Base-by-base conservation (phyloP, 2,797 vertebrate genomes). In the Allenopithecus nigroviridis region DNA sequence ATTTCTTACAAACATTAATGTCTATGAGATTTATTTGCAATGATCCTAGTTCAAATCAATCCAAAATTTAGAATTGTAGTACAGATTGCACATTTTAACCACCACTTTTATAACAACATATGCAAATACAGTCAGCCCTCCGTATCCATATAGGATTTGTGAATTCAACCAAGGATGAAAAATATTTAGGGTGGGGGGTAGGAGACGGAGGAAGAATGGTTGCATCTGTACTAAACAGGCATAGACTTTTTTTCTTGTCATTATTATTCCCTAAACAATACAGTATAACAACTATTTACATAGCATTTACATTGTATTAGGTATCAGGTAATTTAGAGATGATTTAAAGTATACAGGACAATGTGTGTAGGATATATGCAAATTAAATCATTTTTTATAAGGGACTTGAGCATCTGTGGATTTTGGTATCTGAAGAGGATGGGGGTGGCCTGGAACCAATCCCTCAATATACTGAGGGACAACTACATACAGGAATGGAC, bases 1-100 rank as follows among this genome's bases (percentile, higher is more conserved):
- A 55, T 85, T 53, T 83, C 91, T 89, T 92, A 85, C 43, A 46
- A 89, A 97, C 50, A 89, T 26, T 76, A 88, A 53, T 36, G n/a
- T 86, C 46, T 78, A 19, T n/a, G 96, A 79, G 70, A 86, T 83
- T 83, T 68, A 80, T 74, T 72, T 86, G 53, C 70, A 53, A 96
- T 92, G 24, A 68, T 50, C 8, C 76, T 84, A 84, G 24, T 84
- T 93, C 68, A 91, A 91, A 91, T 48, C 41, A 94, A 93, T 36
- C 26, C 59, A 57, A 89, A 94, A 86, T 50, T 76, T 48, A 84
- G 9, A 95, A 95, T 8, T 78, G 1, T 5, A 92, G 21, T 87
- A 81, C 5, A 86, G 41, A 70, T 11, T 22, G 59, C 26, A 95
- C 24, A 43, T 61, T 84, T 39, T 61, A 81, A 70, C 88, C 46